These are phyloP conservation scores for Coracias cyanogaster DNA, from an alignment of 2,797 vertebrate genomes.

Conservation along the genomic window DNA sequence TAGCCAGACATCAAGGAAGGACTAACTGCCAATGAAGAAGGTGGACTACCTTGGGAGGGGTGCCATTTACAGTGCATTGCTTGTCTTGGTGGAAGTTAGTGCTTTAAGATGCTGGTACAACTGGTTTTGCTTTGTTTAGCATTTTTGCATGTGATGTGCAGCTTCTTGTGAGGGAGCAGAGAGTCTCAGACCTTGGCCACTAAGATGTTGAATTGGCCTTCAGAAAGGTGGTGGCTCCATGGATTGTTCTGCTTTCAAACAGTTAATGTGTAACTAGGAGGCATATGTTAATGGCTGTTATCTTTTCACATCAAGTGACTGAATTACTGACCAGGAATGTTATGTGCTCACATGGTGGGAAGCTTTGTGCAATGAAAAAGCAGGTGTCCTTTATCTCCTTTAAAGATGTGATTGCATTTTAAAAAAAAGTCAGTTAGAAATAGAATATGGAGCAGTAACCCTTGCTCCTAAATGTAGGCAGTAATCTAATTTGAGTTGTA, in stretches of 20 bases:
- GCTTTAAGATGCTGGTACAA: neutral
- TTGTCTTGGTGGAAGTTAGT: neutral
- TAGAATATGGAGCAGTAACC: neutral
- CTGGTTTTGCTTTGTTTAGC: neutral
- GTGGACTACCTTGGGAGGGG: neutral
- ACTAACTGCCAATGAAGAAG: neutral
- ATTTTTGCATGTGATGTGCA: neutral
- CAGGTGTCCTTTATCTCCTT: neutral
- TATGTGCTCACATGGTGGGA: rapidly evolving
- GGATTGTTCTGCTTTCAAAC: neutral
- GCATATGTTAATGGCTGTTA: neutral
- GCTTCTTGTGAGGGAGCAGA: neutral
- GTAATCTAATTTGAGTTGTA: constrained; percentile 39
- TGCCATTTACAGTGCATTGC: rapidly evolving
- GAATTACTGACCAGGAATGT: neutral
- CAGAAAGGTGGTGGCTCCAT: neutral
- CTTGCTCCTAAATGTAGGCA: constrained; percentile 20
- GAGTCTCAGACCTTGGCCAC: neutral
- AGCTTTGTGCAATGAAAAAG: neutral
- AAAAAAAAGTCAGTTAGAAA: neutral
- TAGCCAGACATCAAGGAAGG: neutral
- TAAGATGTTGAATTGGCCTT: neutral
- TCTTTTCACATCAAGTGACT: neutral
- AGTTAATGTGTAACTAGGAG: neutral
- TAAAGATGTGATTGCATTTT: neutral